Conservation (phyloP, 2,113 vertebrate genomes). For the Takifugu bimaculatus region DNA sequence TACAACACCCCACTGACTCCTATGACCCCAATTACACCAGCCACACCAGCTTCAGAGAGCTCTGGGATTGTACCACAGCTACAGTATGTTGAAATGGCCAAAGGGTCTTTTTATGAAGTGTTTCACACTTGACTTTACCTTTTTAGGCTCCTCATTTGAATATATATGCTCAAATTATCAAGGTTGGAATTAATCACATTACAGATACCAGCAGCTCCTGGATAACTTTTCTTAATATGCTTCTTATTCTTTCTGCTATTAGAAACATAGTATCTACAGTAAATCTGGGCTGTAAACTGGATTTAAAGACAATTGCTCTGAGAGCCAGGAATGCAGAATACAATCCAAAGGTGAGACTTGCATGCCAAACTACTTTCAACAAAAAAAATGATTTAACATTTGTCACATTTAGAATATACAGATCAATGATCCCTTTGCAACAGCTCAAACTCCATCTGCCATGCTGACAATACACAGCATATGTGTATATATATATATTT, state of each 20-base stretch:
- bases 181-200: not conserved
- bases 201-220: not conserved
- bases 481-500: not conserved
- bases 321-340: slow-evolving; percentile 99
- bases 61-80: slow-evolving; percentile 97
- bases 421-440: no score
- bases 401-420: not conserved
- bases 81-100: slow-evolving; percentile 78
- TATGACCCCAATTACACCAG: slow-evolving; percentile 95
- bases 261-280: slow-evolving; percentile 99
- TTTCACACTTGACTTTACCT: not conserved
- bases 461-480: no score
- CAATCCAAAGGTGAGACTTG: slow-evolving; percentile 91
- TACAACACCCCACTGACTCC: slow-evolving; percentile 91
- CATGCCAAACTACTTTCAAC: no score
- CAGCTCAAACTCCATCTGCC: no score
- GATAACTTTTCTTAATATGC: not conserved
- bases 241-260: slow-evolving; percentile 1
- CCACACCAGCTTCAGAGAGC: slow-evolving; percentile 93
- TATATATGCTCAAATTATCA: not conserved
- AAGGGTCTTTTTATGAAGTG: not conserved
- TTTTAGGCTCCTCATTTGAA: no score
- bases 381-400: not conserved
- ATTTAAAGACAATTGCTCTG: slow-evolving; percentile 96
- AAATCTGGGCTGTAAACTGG: slow-evolving; percentile 97